phyloP scores from a whole-genome alignment of 2,888 invertebrate genomes.

The Orthosia incerta region DNA sequence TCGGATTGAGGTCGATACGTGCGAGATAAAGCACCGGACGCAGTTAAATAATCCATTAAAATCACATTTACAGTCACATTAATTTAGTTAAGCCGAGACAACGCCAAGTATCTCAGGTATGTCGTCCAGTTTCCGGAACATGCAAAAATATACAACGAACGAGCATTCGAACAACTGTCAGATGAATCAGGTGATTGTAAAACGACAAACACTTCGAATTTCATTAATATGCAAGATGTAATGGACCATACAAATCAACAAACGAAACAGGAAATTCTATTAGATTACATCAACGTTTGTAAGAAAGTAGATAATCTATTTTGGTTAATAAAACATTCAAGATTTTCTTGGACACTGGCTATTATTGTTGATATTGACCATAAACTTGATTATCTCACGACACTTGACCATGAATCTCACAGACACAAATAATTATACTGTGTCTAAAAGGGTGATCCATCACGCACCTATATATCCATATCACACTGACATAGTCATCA shows the following conservation, averaged over 20 bases:
- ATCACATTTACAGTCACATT: slow-evolving; percentile 47
- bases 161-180: slow-evolving; percentile 14
- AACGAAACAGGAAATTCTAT: slow-evolving; percentile 27
- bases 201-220: slow-evolving; percentile 17
- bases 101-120: slow-evolving; percentile 57
- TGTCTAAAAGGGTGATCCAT: slow-evolving; percentile 47
- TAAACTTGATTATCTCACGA: slow-evolving; percentile 42
- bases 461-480: slow-evolving; percentile 27
- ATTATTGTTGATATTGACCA: slow-evolving; percentile 23
- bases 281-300: slow-evolving; percentile 15
- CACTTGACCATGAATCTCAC: slow-evolving; percentile 53
- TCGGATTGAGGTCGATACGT: slow-evolving; percentile 36
- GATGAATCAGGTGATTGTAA: slow-evolving; percentile 53
- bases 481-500: slow-evolving; percentile 40
- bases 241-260: slow-evolving; percentile 27
- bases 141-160: slow-evolving; percentile 40
- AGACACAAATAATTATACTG: slow-evolving; percentile 28
- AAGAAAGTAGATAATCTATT: slow-evolving; percentile 9
- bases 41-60: slow-evolving; percentile 53
- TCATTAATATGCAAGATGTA: slow-evolving; percentile 42
- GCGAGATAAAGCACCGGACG: slow-evolving; percentile 43
- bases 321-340: slow-evolving; percentile 2
- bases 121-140: slow-evolving; percentile 62
- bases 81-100: slow-evolving; percentile 46
- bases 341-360: neutral